phyloP scores from a whole-genome alignment of 2,797 vertebrate species.

The Pangasius macronema region DNA sequence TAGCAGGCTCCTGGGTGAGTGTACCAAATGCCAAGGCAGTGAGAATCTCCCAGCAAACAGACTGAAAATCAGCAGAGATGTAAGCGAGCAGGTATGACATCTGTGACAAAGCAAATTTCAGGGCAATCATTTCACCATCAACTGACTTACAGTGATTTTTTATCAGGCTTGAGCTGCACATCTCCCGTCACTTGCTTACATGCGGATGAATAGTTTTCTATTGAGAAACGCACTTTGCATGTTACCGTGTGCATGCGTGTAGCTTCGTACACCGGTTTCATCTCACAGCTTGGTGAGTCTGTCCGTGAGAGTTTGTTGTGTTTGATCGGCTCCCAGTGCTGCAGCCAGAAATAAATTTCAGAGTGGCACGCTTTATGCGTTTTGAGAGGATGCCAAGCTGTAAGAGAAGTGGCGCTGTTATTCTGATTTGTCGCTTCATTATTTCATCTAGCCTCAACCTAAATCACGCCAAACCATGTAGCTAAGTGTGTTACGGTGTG shows the following conservation, averaged over 20 bases:
- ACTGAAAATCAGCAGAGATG: slow-evolving; percentile 9
- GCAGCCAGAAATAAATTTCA: slow-evolving; percentile 6
- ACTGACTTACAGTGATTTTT: background rate
- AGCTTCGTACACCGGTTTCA: background rate
- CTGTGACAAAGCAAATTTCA: background rate
- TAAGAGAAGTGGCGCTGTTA: background rate
- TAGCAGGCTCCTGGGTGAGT: background rate
- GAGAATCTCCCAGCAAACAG: background rate
- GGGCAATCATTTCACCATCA: background rate
- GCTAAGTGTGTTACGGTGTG: background rate
- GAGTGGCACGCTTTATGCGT: background rate
- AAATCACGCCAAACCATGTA: background rate
- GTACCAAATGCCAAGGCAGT: background rate
- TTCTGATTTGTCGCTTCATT: background rate
- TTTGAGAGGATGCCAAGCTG: background rate
- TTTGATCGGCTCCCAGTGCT: background rate
- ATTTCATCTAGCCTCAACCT: background rate
- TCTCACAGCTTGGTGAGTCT: background rate
- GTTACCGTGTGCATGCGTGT: background rate
- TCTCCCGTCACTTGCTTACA: background rate
- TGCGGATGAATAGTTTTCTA: background rate
- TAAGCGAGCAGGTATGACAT: slow-evolving; percentile 21
- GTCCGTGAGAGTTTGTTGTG: background rate
- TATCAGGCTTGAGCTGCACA: background rate
- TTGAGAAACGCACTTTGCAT: background rate